Base-by-base conservation (phyloP, 2,113 vertebrate species). In the Dasyprocta punctata region DNA sequence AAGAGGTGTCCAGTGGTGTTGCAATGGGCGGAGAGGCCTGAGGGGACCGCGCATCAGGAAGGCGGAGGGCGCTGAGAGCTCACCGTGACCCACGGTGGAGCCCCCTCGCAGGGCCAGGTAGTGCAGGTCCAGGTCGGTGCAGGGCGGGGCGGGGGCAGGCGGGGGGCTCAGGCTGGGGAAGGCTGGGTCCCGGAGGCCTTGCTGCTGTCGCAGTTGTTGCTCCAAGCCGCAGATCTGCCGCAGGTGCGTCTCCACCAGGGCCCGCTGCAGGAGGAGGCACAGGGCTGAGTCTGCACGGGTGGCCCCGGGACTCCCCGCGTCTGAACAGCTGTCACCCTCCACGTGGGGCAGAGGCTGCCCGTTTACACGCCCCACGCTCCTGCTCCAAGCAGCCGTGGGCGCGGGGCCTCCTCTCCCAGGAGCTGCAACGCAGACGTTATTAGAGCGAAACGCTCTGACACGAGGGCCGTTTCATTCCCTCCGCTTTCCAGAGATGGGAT, bases 201-300 rank as follows among this genome's bases (percentile, higher is more conserved):
- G 99, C 0, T 99, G 98, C 96, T 99, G 99, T 92, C 99, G 98
- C 63, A 99, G 98, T 81, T 99, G 99, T 49, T 99, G 99, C 97
- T 99, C 99, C 98, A 99, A 98, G 96, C 98, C 99, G 92, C 99
- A 99, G 98, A 99, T 99, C 33, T 99, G 99, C 98, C 99, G 99
- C 89, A 99, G 98, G 20, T 99, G 99, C 0, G 99, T 99, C 98
- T 99, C 99, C 97, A 99, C 99, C 98, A 99, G 98, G 44, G 99
- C 99, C n/a, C 99, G 99, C 99, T 99, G 97, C 4, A 0, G 26
- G 49, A 3, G 73, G 73, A 84, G 30, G 67, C 84, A 58, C 60
- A 69, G 44, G 49, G 20, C 36, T 26, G 38, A 60, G 49, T 92
- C 86, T 67, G 14, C 2, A 22, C 16, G 36, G 88, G 4, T 56